Percentiles rank a stretch among this genome's conserved stretches.
phyloP scores from a whole-genome alignment of 2,888 invertebrate species.

The Orchesella flavescens region DNA sequence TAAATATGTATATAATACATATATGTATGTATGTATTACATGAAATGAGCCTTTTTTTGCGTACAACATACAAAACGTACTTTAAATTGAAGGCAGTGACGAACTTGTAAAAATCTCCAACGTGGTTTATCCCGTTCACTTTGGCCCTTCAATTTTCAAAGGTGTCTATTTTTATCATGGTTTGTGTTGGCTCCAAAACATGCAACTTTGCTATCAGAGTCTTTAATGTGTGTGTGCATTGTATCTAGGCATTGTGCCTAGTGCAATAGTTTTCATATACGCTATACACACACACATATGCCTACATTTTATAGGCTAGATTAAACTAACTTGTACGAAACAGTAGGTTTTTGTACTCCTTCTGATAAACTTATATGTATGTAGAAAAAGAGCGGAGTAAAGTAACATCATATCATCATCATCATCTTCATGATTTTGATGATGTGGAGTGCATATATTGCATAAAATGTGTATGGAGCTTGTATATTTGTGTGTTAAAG shows the following conservation, averaged over 20 bases:
- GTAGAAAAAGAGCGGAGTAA: no score
- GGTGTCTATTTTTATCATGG: conserved; percentile 47
- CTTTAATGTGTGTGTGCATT: not conserved
- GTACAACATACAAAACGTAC: not conserved
- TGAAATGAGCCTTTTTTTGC: no score
- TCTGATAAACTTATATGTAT: no score
- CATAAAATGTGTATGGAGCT: not conserved
- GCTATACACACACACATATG: not conserved
- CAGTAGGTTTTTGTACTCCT: no score
- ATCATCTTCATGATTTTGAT: no score
- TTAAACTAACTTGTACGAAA: no score
- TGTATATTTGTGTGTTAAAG: no score
- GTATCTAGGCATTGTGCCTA: not conserved
- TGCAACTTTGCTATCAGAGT: not conserved
- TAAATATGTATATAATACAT: no score
- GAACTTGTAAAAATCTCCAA: conserved; percentile 13
- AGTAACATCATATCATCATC: no score
- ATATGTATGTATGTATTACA: no score
- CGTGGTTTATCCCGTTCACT: conserved; percentile 5
- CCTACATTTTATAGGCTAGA: no score
- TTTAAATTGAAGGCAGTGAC: not conserved
- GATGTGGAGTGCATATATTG: not conserved
- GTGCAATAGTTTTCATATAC: not conserved
- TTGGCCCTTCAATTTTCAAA: conserved; percentile 45
- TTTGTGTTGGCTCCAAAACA: conserved; percentile 38